Base-by-base conservation (phyloP, 2,888 invertebrate species). In the Drosophila nigricruria region DNA sequence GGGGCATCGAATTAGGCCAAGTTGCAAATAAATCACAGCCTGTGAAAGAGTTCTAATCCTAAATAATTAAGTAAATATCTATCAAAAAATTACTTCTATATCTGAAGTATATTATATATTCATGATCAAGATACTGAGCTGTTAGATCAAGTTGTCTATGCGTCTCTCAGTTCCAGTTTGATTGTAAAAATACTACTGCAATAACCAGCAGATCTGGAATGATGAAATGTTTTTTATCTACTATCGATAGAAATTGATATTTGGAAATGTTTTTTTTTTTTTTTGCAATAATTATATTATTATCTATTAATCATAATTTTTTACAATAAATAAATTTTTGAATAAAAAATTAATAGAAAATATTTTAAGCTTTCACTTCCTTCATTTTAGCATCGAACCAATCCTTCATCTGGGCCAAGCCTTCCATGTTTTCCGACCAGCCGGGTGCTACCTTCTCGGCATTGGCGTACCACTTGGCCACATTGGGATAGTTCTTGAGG, bases 401-500 rank as follows among this genome's bases (percentile, higher is more conserved):
- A 0, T 30, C 23, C 40, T 75, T 68, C 92, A 94, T 93, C 16
- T 93, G 93, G 4, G 93, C 92, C 18, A 94, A 78, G 1, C 94
- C 94, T 42, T 93, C 93, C 91, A 93, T 93, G 86, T 94, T 94
- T 70, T 94, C 93, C 50, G 94, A 94, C 83, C 94, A 95, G 16
- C 94, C 95, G 0, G 94, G 94, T 20, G 94, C 93, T 5, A 94
- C 94, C 2, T 92, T 89, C 90, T 95, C 94, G 34, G 94, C 93
- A 67, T 94, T 94, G 3, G 92, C 93, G 71, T 93, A 93, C 95
- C 96, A 96, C 93, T 93, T 95, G 53, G 93, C 91, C 57, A 96
- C 93, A 84, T 97, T 96, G 52, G 94, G 92, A 92, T 94, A 96
- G 77, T 95, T 94, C 85, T 94, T 94, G 66, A 97, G 88, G 90